These are phyloP conservation scores for Rousettus madagascariensis DNA, from an alignment of 2,797 vertebrate species.

Conservation along the genomic window DNA sequence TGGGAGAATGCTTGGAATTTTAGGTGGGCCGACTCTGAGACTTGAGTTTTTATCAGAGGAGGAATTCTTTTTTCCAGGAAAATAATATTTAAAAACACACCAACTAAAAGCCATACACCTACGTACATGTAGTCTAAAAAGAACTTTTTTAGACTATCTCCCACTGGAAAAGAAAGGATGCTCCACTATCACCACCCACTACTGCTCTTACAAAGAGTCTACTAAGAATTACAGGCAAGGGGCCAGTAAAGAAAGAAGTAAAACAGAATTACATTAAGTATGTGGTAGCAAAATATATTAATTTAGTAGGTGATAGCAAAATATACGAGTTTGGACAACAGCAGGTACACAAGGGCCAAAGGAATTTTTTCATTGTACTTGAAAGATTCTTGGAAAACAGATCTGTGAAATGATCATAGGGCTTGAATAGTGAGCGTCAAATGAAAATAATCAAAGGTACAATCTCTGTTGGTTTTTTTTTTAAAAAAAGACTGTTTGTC, in stretches of 20 bases:
- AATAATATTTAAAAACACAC: slow-evolving; percentile 52
- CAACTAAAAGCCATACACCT: not conserved
- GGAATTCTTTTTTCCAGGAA: not conserved
- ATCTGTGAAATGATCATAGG: slow-evolving; percentile 18
- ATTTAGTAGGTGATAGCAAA: slow-evolving; percentile 54
- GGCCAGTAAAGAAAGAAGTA: slow-evolving; percentile 45
- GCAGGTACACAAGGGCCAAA: slow-evolving; percentile 35
- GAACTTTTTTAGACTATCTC: not conserved
- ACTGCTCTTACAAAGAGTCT: slow-evolving; percentile 48
- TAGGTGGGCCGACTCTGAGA: slow-evolving; percentile 23
- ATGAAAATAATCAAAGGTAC: slow-evolving; percentile 33
- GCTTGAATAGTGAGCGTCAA: slow-evolving; percentile 40
- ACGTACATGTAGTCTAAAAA: not conserved
- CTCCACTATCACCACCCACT: not conserved
- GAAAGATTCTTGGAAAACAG: slow-evolving; percentile 55
- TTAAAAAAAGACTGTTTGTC: slow-evolving; percentile 22
- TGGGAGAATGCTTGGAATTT: not conserved
- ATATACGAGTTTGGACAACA: slow-evolving; percentile 40
- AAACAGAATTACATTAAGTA: slow-evolving; percentile 60
- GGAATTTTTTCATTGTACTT: slow-evolving; percentile 22
- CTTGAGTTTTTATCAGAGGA: slow-evolving; percentile 47
- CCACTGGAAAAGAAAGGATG: slow-evolving; percentile 1
- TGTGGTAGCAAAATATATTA: slow-evolving; percentile 43
- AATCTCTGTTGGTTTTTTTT: slow-evolving; percentile 29
- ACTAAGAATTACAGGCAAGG: slow-evolving; percentile 35